Percentiles rank a stretch among this genome's conserved stretches.
These are phyloP conservation scores for Medauroidea extradentata DNA, from an alignment of 1,140 invertebrate species.

Conservation along the genomic window DNA sequence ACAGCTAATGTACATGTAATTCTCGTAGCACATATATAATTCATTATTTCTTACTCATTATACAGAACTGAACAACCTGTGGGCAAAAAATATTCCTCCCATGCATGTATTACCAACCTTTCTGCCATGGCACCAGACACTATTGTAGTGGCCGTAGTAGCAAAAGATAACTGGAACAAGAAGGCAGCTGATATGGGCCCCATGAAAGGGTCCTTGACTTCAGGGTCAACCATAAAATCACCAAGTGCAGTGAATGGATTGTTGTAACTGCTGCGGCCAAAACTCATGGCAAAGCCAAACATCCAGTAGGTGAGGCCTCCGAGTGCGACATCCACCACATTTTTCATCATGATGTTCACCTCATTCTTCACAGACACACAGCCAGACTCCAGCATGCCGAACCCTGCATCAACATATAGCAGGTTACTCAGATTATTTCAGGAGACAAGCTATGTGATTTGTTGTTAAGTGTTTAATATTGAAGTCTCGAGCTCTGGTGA, in stretches of 20 bases:
- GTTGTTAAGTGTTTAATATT: too few relatives aligned
- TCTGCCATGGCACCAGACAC: conserved; percentile 88
- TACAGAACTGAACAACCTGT: too few relatives aligned
- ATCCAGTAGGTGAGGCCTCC: conserved; percentile 93
- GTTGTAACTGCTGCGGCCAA: conserved; percentile 63
- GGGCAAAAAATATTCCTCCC: too few relatives aligned
- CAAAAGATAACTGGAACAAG: conserved; percentile 83
- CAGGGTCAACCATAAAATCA: conserved; percentile 63
- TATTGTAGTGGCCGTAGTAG: conserved; percentile 88
- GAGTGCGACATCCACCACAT: conserved; percentile 86
- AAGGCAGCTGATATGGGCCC: conserved; percentile 77
- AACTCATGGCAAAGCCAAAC: conserved; percentile 90
- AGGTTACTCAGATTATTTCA: too few relatives aligned
- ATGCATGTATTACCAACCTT: too few relatives aligned
- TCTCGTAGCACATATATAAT: too few relatives aligned
- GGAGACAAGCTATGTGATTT: too few relatives aligned
- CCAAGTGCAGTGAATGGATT: conserved; percentile 73
- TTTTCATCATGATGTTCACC: conserved; percentile 98
- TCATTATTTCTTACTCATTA: too few relatives aligned
- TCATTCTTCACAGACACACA: conserved; percentile 92
- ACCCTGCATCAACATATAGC: conserved; percentile 63
- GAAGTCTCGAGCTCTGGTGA: too few relatives aligned
- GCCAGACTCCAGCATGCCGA: conserved; percentile 88
- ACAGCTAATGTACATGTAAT: too few relatives aligned
- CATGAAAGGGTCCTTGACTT: conserved; percentile 62